Percentiles rank a stretch among this genome's conserved stretches.
Conservation (phyloP, 2,797 vertebrate genomes). For the Gymnopithys bicolor region DNA sequence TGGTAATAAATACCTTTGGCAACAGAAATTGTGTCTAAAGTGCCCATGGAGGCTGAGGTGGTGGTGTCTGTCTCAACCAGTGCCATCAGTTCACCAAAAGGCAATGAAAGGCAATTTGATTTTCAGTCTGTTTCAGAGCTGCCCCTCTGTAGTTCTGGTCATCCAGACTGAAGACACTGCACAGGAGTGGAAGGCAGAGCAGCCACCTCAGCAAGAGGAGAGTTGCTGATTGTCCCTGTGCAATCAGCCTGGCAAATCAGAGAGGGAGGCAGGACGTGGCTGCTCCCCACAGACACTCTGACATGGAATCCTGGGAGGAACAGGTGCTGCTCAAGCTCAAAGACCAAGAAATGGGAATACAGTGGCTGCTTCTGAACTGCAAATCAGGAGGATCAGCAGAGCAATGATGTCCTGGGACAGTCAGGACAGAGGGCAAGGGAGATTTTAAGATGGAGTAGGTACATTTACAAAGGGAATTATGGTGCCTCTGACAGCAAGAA, state of each 20-base stretch:
- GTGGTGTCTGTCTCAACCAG: background rate
- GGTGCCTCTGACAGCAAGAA: background rate
- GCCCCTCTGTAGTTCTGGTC: background rate
- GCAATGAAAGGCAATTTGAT: background rate
- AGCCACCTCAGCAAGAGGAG: background rate
- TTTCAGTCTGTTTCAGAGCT: background rate
- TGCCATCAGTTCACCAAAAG: background rate
- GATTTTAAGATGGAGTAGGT: background rate
- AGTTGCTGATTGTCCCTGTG: background rate
- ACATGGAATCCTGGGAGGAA: background rate
- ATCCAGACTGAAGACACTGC: background rate
- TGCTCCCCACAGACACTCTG: background rate
- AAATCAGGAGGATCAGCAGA: background rate
- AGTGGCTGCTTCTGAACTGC: background rate
- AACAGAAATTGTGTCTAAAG: background rate
- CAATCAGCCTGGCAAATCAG: background rate
- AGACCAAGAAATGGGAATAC: background rate
- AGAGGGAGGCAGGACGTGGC: rapidly evolving
- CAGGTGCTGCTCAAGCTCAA: background rate
- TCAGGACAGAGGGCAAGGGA: background rate
- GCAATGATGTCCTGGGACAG: background rate
- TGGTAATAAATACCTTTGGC: background rate
- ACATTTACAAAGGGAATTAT: background rate
- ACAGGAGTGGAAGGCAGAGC: background rate
- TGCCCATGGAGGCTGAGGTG: background rate